Conservation (phyloP, 2,888 invertebrate species). For the Coleophora deauratella region DNA sequence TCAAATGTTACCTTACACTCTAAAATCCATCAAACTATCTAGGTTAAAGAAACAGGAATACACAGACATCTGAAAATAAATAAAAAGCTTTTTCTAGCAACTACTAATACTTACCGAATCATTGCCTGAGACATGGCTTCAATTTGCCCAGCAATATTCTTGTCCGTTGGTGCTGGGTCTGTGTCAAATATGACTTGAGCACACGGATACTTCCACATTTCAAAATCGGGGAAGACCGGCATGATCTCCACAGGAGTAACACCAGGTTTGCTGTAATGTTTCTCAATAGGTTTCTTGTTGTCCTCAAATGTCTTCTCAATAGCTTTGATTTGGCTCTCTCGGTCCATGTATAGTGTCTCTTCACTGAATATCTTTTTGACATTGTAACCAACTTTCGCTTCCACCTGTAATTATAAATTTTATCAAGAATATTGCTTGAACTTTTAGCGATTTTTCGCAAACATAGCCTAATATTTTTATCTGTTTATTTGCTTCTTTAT, state of each 20-base stretch:
- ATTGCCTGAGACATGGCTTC: conserved; percentile 99
- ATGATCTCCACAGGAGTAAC: conserved; percentile 90
- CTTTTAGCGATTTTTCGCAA: too few species aligned
- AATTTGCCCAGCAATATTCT: conserved; percentile 89
- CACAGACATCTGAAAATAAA: too few species aligned
- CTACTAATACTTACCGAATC: conserved; percentile 90
- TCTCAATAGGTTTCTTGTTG: conserved; percentile 86
- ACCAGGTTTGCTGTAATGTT: conserved; percentile 97
- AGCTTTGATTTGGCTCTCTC: conserved; percentile 96
- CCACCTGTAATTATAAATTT: conserved; percentile 74
- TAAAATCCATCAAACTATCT: too few species aligned
- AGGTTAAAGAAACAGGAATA: too few species aligned
- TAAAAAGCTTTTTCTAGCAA: neutral
- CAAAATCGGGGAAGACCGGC: conserved; percentile 95
- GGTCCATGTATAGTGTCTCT: conserved; percentile 95
- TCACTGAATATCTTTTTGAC: conserved; percentile 95
- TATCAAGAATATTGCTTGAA: too few species aligned
- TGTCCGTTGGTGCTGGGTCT: conserved; percentile 94
- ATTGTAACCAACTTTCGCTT: conserved; percentile 99
- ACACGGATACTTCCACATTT: conserved; percentile 98
- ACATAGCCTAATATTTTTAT: too few species aligned
- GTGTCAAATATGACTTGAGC: conserved; percentile 99
- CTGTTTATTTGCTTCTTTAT: too few species aligned
- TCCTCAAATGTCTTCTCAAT: conserved; percentile 98
- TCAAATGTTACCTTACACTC: too few species aligned